These are phyloP conservation scores for Fragum sueziense DNA, from an alignment of 2,888 invertebrate species.

Conservation along the genomic window DNA sequence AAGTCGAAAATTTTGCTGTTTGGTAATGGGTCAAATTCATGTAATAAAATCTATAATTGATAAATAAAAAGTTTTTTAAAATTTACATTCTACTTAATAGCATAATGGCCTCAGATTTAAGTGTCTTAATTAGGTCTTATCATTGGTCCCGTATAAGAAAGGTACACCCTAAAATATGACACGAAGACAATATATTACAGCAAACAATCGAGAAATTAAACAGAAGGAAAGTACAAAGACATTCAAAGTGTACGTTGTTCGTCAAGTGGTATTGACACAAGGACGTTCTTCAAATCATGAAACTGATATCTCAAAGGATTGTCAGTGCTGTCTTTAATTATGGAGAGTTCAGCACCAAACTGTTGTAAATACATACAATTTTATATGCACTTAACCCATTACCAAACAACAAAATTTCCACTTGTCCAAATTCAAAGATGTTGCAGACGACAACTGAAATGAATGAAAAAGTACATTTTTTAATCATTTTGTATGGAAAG, in stretches of 20 bases:
- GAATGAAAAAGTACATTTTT: too few species aligned
- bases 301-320: conserved; percentile 43
- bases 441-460: too few species aligned
- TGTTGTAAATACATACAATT: too few species aligned
- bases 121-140: not conserved
- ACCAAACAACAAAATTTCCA: too few species aligned
- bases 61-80: not conserved
- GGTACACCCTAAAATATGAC: conserved; percentile 23
- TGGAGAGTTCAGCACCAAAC: too few species aligned
- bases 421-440: too few species aligned
- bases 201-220: conserved; percentile 59
- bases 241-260: conserved; percentile 31
- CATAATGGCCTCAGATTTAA: not conserved
- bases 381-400: too few species aligned
- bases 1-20: too few species aligned
- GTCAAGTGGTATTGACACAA: conserved; percentile 52
- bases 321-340: conserved; percentile 3
- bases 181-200: conserved; percentile 49
- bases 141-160: not conserved
- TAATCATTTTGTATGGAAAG: too few species aligned
- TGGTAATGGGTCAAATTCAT: too few species aligned
- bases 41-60: too few species aligned
- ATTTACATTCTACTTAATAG: not conserved
- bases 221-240: conserved; percentile 39
- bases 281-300: conserved; percentile 47